Conservation (phyloP, 23 tunicate species). For the Styela clava region DNA sequence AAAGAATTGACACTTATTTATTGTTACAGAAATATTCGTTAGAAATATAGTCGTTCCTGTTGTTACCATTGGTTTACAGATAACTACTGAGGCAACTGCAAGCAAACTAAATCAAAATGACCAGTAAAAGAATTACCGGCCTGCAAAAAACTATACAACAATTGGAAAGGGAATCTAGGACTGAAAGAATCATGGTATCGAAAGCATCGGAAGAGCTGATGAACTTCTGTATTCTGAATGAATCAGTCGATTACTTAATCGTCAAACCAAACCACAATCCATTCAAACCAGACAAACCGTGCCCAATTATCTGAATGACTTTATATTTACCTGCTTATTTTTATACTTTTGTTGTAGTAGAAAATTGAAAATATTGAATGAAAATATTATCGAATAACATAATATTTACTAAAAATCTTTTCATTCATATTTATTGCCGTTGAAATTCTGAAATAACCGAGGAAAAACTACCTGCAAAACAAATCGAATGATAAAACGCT, state of each 20-base stretch:
- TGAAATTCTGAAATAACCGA: no score
- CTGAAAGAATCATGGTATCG: constrained; percentile 5
- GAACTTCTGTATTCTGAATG: background rate
- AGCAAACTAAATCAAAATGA: no score
- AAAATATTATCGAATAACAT: no score
- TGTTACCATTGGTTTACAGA: background rate
- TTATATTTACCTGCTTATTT: no score
- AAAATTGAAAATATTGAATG: no score
- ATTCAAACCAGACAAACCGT: constrained; percentile 3
- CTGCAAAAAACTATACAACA: background rate
- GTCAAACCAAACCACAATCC: constrained; percentile 1
- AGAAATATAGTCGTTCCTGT: no score
- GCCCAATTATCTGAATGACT: constrained; percentile 5
- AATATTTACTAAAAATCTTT: no score
- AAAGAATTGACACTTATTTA: background rate
- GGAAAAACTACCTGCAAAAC: no score
- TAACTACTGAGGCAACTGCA: no score
- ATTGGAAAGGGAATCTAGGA: background rate
- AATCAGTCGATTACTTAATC: constrained; percentile 1
- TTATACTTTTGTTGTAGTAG: no score
- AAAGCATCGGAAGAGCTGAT: constrained; percentile 6
- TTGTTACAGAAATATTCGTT: background rate
- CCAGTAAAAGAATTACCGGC: background rate
- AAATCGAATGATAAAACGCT: no score
- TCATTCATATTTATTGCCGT: no score